Evolutionary conservation across 2,888 invertebrate genomes (phyloP), one percentile per base, ranked within the genome.

Genomic region (Cabera pusaria): DNA sequence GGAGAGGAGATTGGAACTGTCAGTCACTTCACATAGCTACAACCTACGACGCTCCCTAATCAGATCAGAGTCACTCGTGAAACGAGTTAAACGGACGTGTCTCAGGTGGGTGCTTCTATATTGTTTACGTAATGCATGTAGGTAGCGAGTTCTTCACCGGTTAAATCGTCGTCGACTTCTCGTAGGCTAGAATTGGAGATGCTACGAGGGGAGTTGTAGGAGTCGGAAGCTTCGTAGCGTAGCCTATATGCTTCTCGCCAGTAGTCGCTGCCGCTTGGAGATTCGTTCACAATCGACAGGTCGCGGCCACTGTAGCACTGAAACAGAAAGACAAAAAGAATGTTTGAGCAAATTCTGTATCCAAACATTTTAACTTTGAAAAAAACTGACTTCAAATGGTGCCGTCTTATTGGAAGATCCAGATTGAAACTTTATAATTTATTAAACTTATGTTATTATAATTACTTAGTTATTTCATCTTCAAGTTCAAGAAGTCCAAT

Each of bases 141-240:
- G 8, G 90, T 90, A 6, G 93, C 93, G 33, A 94, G 82, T 64
- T 94, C 94, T 29, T 91, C 90, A 4, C 92, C 92, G 5, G 91
- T 92, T 53, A 92, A 90, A 52, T 94, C 94, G 17, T 92, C 92
- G 56, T 93, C 93, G 46, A 93, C 80, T 66, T 94, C 93, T 33
- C 93, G 92, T n/a, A 94, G 86, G 60, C 94, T 94, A 38, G 93
- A 93, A 78, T 94, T 94, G 68, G 94, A 94, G 58, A 94, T 94
- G 42, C 92, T 90, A 18, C 90, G 86, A 23, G 88, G 84, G 9
- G 89, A 90, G 26, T 83, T 89, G 49, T 77, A 72, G 28, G 90
- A 83, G 59, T 83, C 84, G 0, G 85, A 81, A 8, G 62, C 66
- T 14, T 81, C 76, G 63, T 60, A 70, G 1, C 72, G 67, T 1